A percentile compares a stretch with the other conserved stretches of the same genome.
Evolutionary conservation across 2,797 vertebrate species (phyloP).

Genomic region (Danio jaintianensis): DNA sequence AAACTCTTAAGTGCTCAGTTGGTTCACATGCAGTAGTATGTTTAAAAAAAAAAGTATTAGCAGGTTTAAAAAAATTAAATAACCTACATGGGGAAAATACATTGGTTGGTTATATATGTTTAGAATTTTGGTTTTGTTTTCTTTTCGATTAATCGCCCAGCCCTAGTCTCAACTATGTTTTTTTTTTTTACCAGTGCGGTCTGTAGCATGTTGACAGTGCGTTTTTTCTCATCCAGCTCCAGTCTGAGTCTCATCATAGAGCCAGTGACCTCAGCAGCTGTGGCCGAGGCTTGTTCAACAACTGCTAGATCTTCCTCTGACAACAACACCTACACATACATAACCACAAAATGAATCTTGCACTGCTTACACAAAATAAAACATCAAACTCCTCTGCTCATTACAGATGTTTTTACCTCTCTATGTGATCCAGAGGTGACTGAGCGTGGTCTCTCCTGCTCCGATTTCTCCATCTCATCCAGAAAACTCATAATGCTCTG

Average conservation of each 20-base stretch:
- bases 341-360: neutral
- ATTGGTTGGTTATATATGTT: too few relatives aligned
- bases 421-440: conserved; percentile 80
- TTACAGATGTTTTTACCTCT: conserved; percentile 75
- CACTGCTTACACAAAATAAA: neutral
- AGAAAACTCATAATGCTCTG: conserved; percentile 95
- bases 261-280: conserved; percentile 81
- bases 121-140: too few relatives aligned
- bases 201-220: conserved; percentile 86
- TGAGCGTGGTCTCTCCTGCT: conserved; percentile 85
- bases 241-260: conserved; percentile 87
- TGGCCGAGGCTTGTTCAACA: conserved; percentile 81
- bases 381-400: neutral
- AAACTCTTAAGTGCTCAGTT: too few relatives aligned
- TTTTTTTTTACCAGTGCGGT: conserved; percentile 82
- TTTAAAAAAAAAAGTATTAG: too few relatives aligned
- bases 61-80: too few relatives aligned
- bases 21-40: too few relatives aligned
- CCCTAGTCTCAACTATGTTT: neutral
- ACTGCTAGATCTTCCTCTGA: conserved; percentile 83
- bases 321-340: conserved; percentile 60
- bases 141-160: too few relatives aligned
- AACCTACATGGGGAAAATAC: too few relatives aligned
- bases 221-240: conserved; percentile 92
- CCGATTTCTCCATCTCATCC: conserved; percentile 94